phyloP scores from a whole-genome alignment of 2,113 vertebrate genomes.

The Labeo rohita region DNA sequence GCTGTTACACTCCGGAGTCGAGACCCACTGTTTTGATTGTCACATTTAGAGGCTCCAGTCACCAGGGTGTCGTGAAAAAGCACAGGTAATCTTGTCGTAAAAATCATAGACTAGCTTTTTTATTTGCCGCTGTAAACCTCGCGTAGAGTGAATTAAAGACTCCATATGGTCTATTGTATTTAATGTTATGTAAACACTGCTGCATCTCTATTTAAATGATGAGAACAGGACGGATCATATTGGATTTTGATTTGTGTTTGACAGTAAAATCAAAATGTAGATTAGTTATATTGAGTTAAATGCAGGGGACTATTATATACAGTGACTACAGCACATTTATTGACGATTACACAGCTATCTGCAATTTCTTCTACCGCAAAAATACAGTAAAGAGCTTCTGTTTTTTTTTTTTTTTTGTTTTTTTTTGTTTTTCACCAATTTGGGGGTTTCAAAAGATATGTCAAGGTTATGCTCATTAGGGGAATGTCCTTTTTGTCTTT shows the following conservation, averaged over 20 bases:
- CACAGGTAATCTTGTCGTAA: conserved; percentile 74
- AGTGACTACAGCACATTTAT: neutral
- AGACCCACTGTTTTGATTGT: conserved; percentile 63
- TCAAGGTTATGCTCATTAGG: conserved; percentile 54
- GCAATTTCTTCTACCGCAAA: neutral
- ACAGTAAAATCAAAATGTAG: conserved; percentile 41
- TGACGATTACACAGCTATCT: neutral
- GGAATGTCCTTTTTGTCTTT: conserved; percentile 43
- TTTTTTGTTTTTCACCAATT: conserved; percentile 35
- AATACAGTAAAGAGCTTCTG: conserved; percentile 27
- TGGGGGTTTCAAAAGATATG: conserved; percentile 67
- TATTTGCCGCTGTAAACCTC: conserved; percentile 73
- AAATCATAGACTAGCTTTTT: conserved; percentile 74
- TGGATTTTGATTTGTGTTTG: conserved; percentile 41
- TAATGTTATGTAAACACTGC: conserved; percentile 64
- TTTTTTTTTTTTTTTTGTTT: conserved; percentile 17
- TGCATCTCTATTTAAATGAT: conserved; percentile 63
- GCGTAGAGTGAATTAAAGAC: conserved; percentile 73
- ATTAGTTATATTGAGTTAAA: conserved; percentile 42
- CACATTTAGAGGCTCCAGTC: conserved; percentile 72
- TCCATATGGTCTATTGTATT: conserved; percentile 73
- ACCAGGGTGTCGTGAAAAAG: conserved; percentile 70
- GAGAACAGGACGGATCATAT: conserved; percentile 60
- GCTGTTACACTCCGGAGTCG: neutral
- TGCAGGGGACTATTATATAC: conserved; percentile 10